Evolutionary conservation across 2,113 vertebrate species (phyloP), one percentile per base, ranked within the genome.

Genomic region (Myodes glareolus): DNA sequence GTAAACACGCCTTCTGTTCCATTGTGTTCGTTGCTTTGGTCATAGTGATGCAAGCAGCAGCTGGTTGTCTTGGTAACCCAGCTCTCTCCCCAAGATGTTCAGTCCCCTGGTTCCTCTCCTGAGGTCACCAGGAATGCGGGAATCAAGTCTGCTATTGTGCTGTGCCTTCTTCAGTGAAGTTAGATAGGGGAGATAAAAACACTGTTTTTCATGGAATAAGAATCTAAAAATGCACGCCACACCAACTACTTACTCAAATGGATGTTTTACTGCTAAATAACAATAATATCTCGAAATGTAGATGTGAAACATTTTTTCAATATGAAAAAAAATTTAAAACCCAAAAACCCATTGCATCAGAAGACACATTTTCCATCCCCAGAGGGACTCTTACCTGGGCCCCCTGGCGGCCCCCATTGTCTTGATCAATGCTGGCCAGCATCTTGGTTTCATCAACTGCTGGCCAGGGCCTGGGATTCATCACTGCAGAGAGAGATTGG

Each of bases 371-470:
- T 90, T 27, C 61, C 81, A 42, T n/a, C 42, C 12, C 0, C 2
- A 2, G 13, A 50, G 68, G 61, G 80, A 63, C 36, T 5, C 95
- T 97, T 92, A 92, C 91, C 76, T 77, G 90, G 93, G 95, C 92
- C 55, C 81, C 63, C n/a, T 70, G 50, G 13, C 68, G n/a, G 1
- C 29, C 27, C 39, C 21, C 4, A 2, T 10, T 58, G 23, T 88
- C 95, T 84, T 23, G 77, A 75, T 67, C 77, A 36, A 27, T 0
- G 0, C 1, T 45, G 39, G 4, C 67, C 55, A 87, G 29, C 3
- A 47, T 76, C 36, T 84, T 7, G 3, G 0, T 17, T 3, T 16
- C 21, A 67, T 36, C 52, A 31, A 19, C 7, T 27, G 75, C 86
- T 76, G 0, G 25, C 61, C 78, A 61, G 5, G 2, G 29, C 65